A percentile compares a stretch with the other conserved stretches of the same genome.
Evolutionary conservation across 2,888 invertebrate genomes (phyloP).

Genomic region (Callyntrura guangdongensis): DNA sequence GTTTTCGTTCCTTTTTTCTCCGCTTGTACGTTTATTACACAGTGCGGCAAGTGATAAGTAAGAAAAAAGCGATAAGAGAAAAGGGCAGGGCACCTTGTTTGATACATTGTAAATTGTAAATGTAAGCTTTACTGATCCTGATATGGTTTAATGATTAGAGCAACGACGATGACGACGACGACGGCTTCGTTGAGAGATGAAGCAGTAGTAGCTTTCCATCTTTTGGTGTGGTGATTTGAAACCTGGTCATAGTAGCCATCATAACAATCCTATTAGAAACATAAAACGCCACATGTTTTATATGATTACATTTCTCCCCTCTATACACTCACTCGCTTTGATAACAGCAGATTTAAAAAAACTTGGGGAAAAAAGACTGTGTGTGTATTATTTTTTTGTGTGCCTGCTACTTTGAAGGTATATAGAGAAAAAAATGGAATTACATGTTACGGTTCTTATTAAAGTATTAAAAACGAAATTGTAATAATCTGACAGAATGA

Average conservation of each 20-base stretch:
- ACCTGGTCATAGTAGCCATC: slow-evolving; percentile 32
- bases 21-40: not conserved
- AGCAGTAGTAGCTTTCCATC: slow-evolving; percentile 52
- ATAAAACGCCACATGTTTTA: not conserved
- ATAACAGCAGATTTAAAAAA: slow-evolving; percentile 3
- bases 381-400: slow-evolving; percentile 1
- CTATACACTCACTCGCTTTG: not conserved
- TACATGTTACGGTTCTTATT: slow-evolving; percentile 55
- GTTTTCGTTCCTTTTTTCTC: not conserved
- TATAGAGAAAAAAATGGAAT: slow-evolving; percentile 44
- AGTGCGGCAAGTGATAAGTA: slow-evolving; percentile 2
- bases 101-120: slow-evolving; percentile 38
- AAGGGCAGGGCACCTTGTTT: slow-evolving; percentile 65
- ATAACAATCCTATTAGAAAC: slow-evolving; percentile 64
- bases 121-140: slow-evolving; percentile 52
- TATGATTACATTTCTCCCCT: not conserved
- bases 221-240: slow-evolving; percentile 53
- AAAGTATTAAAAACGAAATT: slow-evolving; percentile 53
- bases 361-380: not conserved
- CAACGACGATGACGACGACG: not conserved
- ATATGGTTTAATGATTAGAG: slow-evolving; percentile 55
- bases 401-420: not conserved
- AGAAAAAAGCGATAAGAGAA: not conserved
- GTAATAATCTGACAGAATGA: slow-evolving; percentile 70
- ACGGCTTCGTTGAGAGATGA: slow-evolving; percentile 19